Base-by-base conservation (phyloP, 2,797 vertebrate genomes). In the Diceros bicornis region DNA sequence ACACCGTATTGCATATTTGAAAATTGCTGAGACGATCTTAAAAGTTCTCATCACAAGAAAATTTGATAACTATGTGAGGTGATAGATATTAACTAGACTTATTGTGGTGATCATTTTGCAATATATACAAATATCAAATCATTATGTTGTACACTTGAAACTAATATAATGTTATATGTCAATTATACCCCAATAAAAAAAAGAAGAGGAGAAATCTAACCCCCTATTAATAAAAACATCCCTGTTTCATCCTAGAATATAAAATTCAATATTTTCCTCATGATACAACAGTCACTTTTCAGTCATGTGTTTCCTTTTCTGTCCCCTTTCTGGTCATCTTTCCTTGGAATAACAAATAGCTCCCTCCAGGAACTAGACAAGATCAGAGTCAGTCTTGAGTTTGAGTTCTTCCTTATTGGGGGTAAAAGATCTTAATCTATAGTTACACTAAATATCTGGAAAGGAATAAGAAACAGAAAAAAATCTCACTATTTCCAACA, bases 381-480 rank as follows among this genome's bases (percentile, higher is more conserved):
- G 37, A 82, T 61, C 29, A 17, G 57, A 3, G 10, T 72, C 41
- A 92, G 78, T 85, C 20, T 77, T 69, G 27, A 90, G 62, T 57
- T 83, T 17, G 17, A 84, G 32, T 68, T 94, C 62, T 82, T 85
- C 50, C 10, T 86, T 72, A 82, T 66, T 87, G 77, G 4, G 62
- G 82, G 1, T 96, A 66, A 92, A 72, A 92, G 41, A 78, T 64
- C 75, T 83, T 96, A 92, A 72, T 90, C 50, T 84, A 55, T 41
- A 66, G 66, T 59, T 32, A 25, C 7, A 27, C 41, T 64, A 82
- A 89, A 52, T 78, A 61, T 83, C 62, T 90, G 69, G 77, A 82
- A 92, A 96, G 57, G 12, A 17, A 52, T 52, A 52, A 52, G 52
- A 52, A 52, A 52, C 16, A 47, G 52, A 66, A 82, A 84, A 62